Conservation (phyloP, 2,888 invertebrate genomes). For the Drosophila austrosaltans region DNA sequence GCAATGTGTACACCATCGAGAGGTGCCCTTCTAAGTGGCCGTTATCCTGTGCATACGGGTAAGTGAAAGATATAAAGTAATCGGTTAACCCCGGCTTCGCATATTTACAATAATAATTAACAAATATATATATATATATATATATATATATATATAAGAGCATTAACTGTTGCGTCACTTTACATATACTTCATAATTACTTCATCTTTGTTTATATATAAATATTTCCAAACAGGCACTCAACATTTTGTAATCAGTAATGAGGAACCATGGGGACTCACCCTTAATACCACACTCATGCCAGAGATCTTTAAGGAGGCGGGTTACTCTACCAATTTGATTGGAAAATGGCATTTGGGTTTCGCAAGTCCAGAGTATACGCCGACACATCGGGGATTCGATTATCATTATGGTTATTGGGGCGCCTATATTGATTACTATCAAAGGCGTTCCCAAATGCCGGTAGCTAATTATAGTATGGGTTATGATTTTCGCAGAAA, state of each 20-base stretch:
- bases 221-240: conserved; percentile 85
- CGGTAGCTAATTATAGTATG: conserved; percentile 68
- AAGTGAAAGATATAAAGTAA: background rate
- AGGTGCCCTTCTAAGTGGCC: conserved; percentile 92
- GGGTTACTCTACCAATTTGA: conserved; percentile 91
- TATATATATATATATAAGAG: background rate
- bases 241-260: conserved; percentile 89
- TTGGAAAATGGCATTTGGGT: conserved; percentile 97
- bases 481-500: conserved; percentile 85
- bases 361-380: conserved; percentile 86
- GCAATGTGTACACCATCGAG: conserved; percentile 94
- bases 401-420: conserved; percentile 93
- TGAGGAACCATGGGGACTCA: conserved; percentile 89
- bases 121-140: background rate
- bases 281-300: conserved; percentile 87
- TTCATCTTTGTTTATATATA: background rate
- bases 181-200: background rate
- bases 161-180: background rate
- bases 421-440: conserved; percentile 93
- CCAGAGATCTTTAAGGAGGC: conserved; percentile 88
- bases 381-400: conserved; percentile 90
- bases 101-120: background rate
- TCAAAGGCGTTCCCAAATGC: conserved; percentile 85
- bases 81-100: too few relatives aligned
- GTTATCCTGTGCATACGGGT: conserved; percentile 93